Base-by-base conservation (phyloP, 1,140 invertebrate genomes). In the Danaus plexippus region DNA sequence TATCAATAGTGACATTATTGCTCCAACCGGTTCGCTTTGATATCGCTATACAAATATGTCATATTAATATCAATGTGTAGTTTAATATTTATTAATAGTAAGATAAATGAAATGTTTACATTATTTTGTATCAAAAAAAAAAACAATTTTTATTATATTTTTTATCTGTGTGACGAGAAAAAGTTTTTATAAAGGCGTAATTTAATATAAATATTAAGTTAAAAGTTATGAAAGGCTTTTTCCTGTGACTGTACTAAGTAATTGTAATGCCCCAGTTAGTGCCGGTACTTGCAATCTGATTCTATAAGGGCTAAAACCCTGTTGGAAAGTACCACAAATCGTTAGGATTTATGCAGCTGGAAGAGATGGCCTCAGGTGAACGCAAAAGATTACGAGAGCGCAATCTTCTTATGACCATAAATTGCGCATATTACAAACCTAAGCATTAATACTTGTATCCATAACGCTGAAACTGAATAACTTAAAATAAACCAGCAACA, bases 331-430 rank as follows among this genome's bases (percentile, higher is more conserved):
- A 67, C 67, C 56, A 54, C 65, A 64, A 67, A 67, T 67, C 65
- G 53, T 56, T 59, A 58, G 64, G 64, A 70, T 67, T 70, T 65
- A 65, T 67, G 63, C 64, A 52, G 46, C 55, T 50, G 48, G 59
- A 61, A 65, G 57, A 57, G 48, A 50, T 43, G 50, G 63, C 63
- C 67, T 60, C 59, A 61, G 72, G 67, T 57, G 54, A 46, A 61
- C 42, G 63, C 65, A 52, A 54, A 32, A 74, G 69, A 72, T 74
- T 76, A 73, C 69, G 57, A 52, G 47, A 60, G 63, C 63, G 66
- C 77, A 83, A 83, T 80, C 77, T 80, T 62, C 73, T 79, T 77
- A 76, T 53, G 48, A 53, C 66, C 75, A 80, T 83, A 83, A 83
- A 83, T 83, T 81, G 73, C 65, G 59, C 52, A 56, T 57, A 69